Percentiles rank a stretch among this genome's conserved stretches.
Evolutionary conservation across 2,797 vertebrate genomes (phyloP).

Genomic region (Intellagama lesueurii): DNA sequence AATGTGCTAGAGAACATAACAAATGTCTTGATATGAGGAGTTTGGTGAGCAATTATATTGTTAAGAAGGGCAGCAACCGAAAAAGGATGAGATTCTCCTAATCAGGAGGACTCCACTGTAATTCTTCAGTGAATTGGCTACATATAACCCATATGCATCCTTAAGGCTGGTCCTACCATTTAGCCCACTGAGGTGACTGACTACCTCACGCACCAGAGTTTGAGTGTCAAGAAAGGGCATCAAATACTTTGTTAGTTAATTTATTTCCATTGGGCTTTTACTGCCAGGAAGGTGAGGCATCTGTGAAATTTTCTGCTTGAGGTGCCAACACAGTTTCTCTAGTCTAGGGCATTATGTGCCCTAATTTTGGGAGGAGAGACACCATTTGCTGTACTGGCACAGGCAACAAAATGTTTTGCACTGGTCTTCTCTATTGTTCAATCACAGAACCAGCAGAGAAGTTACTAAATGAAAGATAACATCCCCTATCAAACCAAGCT

Average conservation of each 20-base stretch:
- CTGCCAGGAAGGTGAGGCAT: not conserved
- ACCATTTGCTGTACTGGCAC: too few relatives aligned
- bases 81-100: not conserved
- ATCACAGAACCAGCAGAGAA: not conserved
- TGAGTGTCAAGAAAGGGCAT: too few relatives aligned
- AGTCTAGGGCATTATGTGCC: not conserved
- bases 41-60: not conserved
- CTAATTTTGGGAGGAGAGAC: not conserved
- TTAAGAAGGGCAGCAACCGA: not conserved
- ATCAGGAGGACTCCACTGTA: not conserved
- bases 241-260: too few relatives aligned
- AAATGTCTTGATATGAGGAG: not conserved
- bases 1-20: not conserved
- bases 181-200: too few relatives aligned
- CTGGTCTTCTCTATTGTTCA: not conserved
- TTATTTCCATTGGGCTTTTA: too few relatives aligned
- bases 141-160: not conserved
- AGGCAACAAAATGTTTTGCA: not conserved
- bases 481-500: not conserved
- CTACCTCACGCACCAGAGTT: too few relatives aligned
- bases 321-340: not conserved
- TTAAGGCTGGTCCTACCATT: too few relatives aligned
- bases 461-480: not conserved
- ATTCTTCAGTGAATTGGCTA: not conserved
- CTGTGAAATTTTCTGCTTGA: not conserved